A percentile compares a stretch with the other conserved stretches of the same genome.
These are phyloP conservation scores for Scylla paramamosain DNA, from an alignment of 1,140 invertebrate species.

Conservation along the genomic window DNA sequence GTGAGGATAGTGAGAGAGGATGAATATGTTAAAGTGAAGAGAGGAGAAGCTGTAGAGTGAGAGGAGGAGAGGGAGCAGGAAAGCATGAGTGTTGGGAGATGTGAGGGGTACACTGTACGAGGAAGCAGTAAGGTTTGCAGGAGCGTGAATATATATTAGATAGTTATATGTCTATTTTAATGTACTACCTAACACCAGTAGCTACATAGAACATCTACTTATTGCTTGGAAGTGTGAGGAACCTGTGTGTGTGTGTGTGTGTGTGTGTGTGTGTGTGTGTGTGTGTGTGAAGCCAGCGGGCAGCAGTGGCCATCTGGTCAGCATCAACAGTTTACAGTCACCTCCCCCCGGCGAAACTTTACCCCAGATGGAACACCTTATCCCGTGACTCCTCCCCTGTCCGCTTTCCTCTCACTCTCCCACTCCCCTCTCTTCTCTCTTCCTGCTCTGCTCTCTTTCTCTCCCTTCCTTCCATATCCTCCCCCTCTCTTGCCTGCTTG, in stretches of 20 bases:
- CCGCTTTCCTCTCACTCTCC: background rate
- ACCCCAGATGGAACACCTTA: constrained; percentile 16
- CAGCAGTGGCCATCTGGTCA: background rate
- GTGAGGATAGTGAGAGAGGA: background rate
- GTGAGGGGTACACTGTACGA: background rate
- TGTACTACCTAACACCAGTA: no score
- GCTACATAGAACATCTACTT: no score
- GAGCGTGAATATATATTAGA: no score
- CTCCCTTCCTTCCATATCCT: background rate
- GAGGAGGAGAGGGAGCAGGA: background rate
- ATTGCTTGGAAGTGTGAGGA: no score
- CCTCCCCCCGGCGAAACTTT: background rate
- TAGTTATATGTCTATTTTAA: no score
- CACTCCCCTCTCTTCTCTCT: background rate
- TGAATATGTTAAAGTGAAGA: background rate
- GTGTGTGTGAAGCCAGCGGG: background rate
- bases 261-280: background rate
- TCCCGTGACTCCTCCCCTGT: background rate
- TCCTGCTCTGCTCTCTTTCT: background rate
- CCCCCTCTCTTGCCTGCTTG: background rate
- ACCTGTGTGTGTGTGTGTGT: background rate
- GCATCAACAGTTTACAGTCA: constrained; percentile 38
- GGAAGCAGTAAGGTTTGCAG: no score
- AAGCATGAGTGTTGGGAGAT: background rate
- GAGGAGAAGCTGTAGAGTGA: background rate